A percentile compares a stretch with the other conserved stretches of the same genome.
phyloP scores from a whole-genome alignment of 2,888 invertebrate genomes.

The Caenorhabditis becei region DNA sequence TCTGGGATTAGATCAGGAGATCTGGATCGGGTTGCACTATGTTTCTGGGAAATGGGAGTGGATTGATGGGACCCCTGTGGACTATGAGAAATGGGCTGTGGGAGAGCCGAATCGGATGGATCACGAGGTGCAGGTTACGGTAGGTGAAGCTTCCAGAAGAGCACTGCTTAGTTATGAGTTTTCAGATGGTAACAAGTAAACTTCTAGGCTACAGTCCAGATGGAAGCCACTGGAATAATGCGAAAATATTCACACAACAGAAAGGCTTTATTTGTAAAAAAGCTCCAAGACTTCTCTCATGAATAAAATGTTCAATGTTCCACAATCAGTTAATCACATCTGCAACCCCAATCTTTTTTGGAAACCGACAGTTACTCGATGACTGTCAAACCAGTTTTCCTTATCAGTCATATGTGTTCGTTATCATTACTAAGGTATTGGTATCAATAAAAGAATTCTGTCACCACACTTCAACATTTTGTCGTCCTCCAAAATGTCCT shows the following conservation, averaged over 20 bases:
- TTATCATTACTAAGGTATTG: too few relatives aligned
- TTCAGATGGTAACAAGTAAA: not conserved
- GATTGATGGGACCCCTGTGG: conserved; percentile 1
- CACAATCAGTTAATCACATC: too few relatives aligned
- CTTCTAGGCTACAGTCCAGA: not conserved
- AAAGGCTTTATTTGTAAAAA: not conserved
- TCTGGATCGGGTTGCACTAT: not conserved
- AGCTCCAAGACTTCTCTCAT: not conserved
- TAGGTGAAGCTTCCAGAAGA: not conserved
- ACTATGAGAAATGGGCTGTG: not conserved
- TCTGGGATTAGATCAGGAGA: conserved; percentile 1
- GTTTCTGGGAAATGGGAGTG: not conserved
- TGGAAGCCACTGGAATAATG: not conserved
- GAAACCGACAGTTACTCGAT: too few relatives aligned
- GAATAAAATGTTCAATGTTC: too few relatives aligned
- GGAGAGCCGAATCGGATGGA: not conserved
- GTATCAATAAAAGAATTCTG: too few relatives aligned
- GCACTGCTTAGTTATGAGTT: not conserved
- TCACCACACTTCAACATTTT: too few relatives aligned
- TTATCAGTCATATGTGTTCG: too few relatives aligned
- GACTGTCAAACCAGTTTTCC: too few relatives aligned
- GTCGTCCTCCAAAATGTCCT: too few relatives aligned
- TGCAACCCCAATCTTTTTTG: too few relatives aligned
- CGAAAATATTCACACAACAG: not conserved
- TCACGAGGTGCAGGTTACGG: not conserved